Base-by-base conservation (phyloP, 1,140 invertebrate species). In the Zaprionus lachaisei region DNA sequence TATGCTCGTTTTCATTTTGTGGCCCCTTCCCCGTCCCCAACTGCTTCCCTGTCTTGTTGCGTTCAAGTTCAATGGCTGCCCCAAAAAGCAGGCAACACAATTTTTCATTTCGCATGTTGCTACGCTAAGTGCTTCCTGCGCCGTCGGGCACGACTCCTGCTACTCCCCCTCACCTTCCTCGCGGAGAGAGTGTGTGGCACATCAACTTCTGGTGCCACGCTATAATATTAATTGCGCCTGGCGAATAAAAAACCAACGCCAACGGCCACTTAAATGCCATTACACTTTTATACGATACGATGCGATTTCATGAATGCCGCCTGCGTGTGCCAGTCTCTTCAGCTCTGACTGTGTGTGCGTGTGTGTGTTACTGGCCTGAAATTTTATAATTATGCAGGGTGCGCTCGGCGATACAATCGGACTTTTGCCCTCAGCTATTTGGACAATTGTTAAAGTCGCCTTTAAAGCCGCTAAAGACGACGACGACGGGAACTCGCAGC, bases 91-190 rank as follows among this genome's bases (percentile, higher is more conserved):
- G 77, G 78, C 85, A 77, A 70, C 79, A 89, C 76, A 72, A 90
- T 90, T 85, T 89, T 90, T 85, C 80, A 89, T 89, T 89, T 89
- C 82, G 85, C 85, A 89, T 89, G 85, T 89, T 91, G 76, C 68
- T 74, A 82, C 77, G 85, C 85, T 89, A 90, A 89, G 85, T 89
- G 85, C 85, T 90, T 89, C 85, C 85, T 90, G 85, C 65, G 70
- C 78, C 76, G 63, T 44, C 44, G 64, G 77, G 60, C 64, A 63
- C 14, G 12, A 11, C 7, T 22, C 49, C 5, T 31, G 28, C 26
- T 6, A 28, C 62, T 2, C 4, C 17, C 37, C 28, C 11, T 11
- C 28, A 14, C 61, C 15, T 6, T 12, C 28, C 4, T 24, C 0
- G 51, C 1, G 12, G 5, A 55, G 20, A 34, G 60, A 77, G 67